Percentiles rank a stretch among this genome's conserved stretches.
These are phyloP conservation scores for Notocelia uddmanniana DNA, from an alignment of 2,888 invertebrate species.

Conservation along the genomic window DNA sequence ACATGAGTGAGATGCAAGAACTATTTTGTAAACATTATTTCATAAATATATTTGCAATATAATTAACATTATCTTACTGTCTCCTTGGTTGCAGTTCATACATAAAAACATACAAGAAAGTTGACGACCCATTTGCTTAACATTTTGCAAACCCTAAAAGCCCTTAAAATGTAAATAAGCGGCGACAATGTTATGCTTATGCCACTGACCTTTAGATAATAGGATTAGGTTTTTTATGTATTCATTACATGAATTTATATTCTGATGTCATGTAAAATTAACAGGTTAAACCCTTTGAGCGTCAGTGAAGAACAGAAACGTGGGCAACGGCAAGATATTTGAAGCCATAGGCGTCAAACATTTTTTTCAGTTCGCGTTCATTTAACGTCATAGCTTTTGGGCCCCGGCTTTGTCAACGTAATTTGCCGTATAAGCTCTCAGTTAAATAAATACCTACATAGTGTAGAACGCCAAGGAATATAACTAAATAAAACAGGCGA, in stretches of 20 bases:
- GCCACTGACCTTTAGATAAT: constrained; percentile 2
- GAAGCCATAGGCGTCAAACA: too few species aligned
- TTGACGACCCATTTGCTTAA: constrained; percentile 7
- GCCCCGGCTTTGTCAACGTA: too few species aligned
- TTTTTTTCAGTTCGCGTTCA: too few species aligned
- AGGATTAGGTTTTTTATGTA: background rate
- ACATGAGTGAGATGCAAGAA: too few species aligned
- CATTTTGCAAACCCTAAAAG: constrained; percentile 1
- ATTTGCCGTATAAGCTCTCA: too few species aligned
- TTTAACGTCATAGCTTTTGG: too few species aligned
- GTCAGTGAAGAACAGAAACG: background rate
- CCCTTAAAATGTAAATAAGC: constrained; percentile 4
- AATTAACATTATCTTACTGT: background rate
- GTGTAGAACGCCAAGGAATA: too few species aligned
- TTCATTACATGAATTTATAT: background rate
- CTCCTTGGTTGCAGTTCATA: background rate
- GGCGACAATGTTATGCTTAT: background rate
- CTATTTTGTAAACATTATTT: background rate
- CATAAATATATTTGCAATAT: background rate
- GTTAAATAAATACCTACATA: too few species aligned
- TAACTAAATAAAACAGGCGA: background rate
- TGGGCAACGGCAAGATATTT: too few species aligned
- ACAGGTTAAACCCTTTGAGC: background rate
- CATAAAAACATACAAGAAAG: background rate
- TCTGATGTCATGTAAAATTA: background rate